These are phyloP conservation scores for Podilymbus podiceps DNA, from an alignment of 2,113 vertebrate species.

Conservation along the genomic window DNA sequence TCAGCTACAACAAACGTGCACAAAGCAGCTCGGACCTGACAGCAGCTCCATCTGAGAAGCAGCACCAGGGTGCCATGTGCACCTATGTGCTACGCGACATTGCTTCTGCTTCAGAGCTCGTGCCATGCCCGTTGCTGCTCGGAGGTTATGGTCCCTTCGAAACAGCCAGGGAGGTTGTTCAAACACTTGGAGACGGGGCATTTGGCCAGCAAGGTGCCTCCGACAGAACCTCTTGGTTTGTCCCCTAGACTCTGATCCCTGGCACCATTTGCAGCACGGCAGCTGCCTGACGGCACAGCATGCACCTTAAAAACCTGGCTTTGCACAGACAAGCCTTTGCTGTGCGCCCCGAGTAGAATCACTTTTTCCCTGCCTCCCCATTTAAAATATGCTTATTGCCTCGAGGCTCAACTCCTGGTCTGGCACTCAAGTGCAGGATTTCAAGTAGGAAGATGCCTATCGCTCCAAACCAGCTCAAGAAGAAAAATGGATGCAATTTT, in stretches of 20 bases:
- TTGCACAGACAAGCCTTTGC: neutral
- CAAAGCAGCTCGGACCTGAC: neutral
- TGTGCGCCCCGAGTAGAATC: neutral
- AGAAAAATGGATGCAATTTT: neutral
- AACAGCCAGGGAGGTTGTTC: neutral
- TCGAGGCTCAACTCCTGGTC: neutral
- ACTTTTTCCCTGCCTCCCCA: neutral
- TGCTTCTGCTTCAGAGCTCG: neutral
- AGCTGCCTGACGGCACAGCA: neutral
- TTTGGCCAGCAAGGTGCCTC: neutral
- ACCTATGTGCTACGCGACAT: accelerated
- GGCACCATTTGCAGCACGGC: neutral
- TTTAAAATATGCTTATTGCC: neutral
- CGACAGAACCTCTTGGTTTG: accelerated
- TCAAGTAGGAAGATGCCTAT: neutral
- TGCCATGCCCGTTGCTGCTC: neutral
- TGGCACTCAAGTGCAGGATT: neutral
- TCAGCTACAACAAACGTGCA: neutral
- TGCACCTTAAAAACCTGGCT: neutral
- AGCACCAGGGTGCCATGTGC: neutral
- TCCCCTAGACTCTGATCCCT: neutral
- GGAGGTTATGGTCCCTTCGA: neutral
- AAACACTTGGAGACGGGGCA: neutral
- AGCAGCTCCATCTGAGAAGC: neutral
- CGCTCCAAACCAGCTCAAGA: neutral